Evolutionary conservation across 2,888 invertebrate species (phyloP).

Genomic region (Cataglyphis cursor): DNA sequence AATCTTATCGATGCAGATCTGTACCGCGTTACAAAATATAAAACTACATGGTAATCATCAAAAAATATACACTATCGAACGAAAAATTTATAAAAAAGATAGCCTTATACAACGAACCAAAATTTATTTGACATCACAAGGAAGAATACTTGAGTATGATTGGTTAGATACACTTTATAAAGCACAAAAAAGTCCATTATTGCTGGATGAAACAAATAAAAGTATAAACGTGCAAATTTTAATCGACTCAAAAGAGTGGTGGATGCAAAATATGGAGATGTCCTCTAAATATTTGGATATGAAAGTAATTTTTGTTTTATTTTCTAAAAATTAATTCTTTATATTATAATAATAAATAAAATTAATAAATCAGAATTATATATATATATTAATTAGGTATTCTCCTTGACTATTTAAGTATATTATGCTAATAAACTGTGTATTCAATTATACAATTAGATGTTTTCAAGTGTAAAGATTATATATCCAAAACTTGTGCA

Average conservation of each 20-base stretch:
- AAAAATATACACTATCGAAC: background rate
- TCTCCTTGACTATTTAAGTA: no score
- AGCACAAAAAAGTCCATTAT: slow-evolving; percentile 89
- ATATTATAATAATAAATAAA: no score
- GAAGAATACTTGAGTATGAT: background rate
- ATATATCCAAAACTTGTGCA: no score
- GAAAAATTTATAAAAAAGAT: background rate
- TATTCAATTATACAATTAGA: no score
- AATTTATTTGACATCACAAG: background rate
- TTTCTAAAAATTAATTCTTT: background rate
- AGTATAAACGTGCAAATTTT: slow-evolving; percentile 77
- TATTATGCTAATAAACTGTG: no score
- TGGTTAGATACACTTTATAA: slow-evolving; percentile 69
- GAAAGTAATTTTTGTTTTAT: slow-evolving; percentile 87
- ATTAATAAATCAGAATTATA: no score
- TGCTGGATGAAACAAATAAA: slow-evolving; percentile 80
- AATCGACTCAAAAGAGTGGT: slow-evolving; percentile 85
- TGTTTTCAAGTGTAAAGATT: no score
- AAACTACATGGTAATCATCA: background rate
- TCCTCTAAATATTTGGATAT: slow-evolving; percentile 89
- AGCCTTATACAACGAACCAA: background rate
- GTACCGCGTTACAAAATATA: background rate
- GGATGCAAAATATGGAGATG: slow-evolving; percentile 89
- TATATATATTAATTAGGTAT: no score
- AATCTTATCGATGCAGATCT: background rate